phyloP scores from a whole-genome alignment of 2,797 vertebrate species.

The Smutsia gigantea region DNA sequence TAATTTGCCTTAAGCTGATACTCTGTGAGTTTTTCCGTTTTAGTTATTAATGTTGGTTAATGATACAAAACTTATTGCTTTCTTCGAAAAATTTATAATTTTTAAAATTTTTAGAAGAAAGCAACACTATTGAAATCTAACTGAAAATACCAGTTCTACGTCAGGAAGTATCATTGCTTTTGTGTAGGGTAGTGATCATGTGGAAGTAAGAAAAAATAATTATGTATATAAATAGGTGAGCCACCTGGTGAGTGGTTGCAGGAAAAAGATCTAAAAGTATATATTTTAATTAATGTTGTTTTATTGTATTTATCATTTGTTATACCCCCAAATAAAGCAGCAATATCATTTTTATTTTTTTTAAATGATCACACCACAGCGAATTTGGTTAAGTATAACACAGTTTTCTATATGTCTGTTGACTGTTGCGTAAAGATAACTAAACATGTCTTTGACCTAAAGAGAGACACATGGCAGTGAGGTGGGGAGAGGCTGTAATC shows the following conservation, averaged over 20 bases:
- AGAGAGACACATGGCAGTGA: not conserved
- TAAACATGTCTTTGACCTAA: not conserved
- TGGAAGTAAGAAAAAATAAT: not conserved
- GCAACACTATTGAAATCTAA: constrained; percentile 52
- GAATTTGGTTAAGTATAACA: not conserved
- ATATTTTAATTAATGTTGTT: constrained; percentile 4
- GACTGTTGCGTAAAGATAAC: not conserved
- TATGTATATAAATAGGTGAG: constrained; percentile 5
- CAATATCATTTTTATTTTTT: not conserved
- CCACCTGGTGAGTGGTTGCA: not conserved
- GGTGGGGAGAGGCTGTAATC: not conserved
- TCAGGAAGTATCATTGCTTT: constrained; percentile 32
- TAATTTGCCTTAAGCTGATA: constrained; percentile 83
- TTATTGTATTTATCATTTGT: constrained; percentile 10
- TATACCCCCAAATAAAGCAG: constrained; percentile 32
- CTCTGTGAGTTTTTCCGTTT: constrained; percentile 82
- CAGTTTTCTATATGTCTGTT: not conserved
- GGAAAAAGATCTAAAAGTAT: not conserved
- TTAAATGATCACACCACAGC: not conserved
- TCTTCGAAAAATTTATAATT: constrained; percentile 62
- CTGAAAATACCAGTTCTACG: constrained; percentile 22
- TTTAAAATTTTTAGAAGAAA: constrained; percentile 51
- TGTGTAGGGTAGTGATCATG: not conserved
- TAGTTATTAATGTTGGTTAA: constrained; percentile 82
- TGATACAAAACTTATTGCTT: constrained; percentile 72